These are phyloP conservation scores for Dorcus hopei DNA, from an alignment of 2,888 invertebrate genomes.

Conservation along the genomic window DNA sequence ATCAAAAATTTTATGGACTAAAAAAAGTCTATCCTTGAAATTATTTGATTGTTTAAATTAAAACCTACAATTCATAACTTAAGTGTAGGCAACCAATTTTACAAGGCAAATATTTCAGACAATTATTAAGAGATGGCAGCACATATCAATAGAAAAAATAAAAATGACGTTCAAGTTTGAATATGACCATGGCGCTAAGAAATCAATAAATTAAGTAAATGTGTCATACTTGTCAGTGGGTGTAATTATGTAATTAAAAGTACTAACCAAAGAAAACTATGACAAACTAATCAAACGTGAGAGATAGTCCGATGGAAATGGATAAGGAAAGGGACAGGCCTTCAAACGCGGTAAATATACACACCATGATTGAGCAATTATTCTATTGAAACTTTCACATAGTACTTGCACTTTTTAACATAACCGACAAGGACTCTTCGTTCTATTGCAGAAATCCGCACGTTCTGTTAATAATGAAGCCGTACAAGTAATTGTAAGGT, in stretches of 20 bases:
- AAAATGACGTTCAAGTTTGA: slow-evolving; percentile 21
- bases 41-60: no score
- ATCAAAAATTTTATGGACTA: no score
- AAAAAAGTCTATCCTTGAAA: no score
- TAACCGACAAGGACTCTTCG: not conserved
- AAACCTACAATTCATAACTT: no score
- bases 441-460: slow-evolving; percentile 27
- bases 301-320: slow-evolving; percentile 1
- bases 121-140: not conserved
- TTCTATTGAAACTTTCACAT: not conserved
- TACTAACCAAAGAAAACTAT: slow-evolving; percentile 3
- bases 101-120: not conserved
- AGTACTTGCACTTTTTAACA: not conserved
- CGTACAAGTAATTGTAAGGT: slow-evolving; percentile 95
- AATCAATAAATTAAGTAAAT: slow-evolving; percentile 27
- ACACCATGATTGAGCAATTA: slow-evolving; percentile 1
- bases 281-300: not conserved
- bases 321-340: slow-evolving; percentile 9
- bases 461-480: slow-evolving; percentile 64
- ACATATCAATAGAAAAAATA: not conserved
- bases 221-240: slow-evolving; percentile 10
- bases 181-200: slow-evolving; percentile 27
- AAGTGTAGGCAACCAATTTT: not conserved
- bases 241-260: slow-evolving; percentile 19
- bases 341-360: not conserved